Conservation (phyloP, 1,140 invertebrate genomes). For the Zaprionus gabonicus region DNA sequence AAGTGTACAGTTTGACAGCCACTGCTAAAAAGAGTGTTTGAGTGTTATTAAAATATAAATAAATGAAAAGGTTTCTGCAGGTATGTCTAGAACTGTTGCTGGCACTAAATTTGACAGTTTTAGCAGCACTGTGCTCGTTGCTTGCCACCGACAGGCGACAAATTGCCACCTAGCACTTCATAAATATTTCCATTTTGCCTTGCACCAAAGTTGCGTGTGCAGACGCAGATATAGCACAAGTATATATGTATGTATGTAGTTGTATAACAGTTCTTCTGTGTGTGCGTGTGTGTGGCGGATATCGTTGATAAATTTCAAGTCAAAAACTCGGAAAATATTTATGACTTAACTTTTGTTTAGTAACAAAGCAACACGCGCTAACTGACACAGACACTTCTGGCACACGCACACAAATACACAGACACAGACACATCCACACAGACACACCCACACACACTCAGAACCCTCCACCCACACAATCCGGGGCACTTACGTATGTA, state of each 20-base stretch:
- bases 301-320: constrained; percentile 83
- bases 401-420: constrained; percentile 11
- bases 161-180: constrained; percentile 42
- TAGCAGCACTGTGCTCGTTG: constrained; percentile 17
- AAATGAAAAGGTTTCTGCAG: too few species aligned
- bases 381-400: constrained; percentile 6
- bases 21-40: background rate
- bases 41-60: too few species aligned
- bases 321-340: constrained; percentile 82
- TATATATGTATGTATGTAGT: constrained; percentile 30
- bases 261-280: constrained; percentile 15
- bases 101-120: constrained; percentile 26
- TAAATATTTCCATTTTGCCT: constrained; percentile 39
- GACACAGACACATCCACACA: constrained; percentile 1
- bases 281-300: constrained; percentile 64
- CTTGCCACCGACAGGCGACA: constrained; percentile 36
- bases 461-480: background rate
- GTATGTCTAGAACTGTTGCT: background rate
- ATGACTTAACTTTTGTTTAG: constrained; percentile 83
- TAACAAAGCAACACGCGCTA: constrained; percentile 64
- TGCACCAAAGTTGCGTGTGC: constrained; percentile 46
- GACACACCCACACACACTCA: constrained; percentile 10
- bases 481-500: constrained; percentile 29
- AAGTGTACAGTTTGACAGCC: background rate
- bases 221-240: constrained; percentile 29